Percentiles rank a stretch among this genome's conserved stretches.
phyloP scores from a whole-genome alignment of 2,888 invertebrate genomes.

The Zeuzera pyrina region DNA sequence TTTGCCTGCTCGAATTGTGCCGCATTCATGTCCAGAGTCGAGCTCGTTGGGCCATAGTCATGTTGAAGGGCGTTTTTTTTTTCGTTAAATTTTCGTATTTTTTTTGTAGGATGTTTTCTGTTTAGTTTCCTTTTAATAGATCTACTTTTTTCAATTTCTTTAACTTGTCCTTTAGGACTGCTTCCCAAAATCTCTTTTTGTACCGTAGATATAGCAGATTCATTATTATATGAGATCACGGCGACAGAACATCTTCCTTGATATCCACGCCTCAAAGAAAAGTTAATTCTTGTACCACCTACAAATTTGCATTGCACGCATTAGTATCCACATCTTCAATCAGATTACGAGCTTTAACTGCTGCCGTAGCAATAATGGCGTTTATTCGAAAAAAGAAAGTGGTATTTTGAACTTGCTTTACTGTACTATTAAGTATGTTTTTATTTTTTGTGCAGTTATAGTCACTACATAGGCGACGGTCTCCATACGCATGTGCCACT shows the following conservation, averaged over 20 bases:
- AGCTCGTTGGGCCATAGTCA: conserved; percentile 13
- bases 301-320: conserved; percentile 25
- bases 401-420: conserved; percentile 4
- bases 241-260: conserved; percentile 26
- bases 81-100: conserved; percentile 6
- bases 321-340: conserved; percentile 23
- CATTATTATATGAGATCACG: conserved; percentile 23
- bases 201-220: conserved; percentile 9
- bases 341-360: conserved; percentile 14
- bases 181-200: conserved; percentile 11
- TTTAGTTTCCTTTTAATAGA: conserved; percentile 12
- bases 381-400: conserved; percentile 10
- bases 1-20: conserved; percentile 9
- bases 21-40: conserved; percentile 14
- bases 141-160: conserved; percentile 11
- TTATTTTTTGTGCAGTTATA: conserved; percentile 14
- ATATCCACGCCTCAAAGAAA: conserved; percentile 22
- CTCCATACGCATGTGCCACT: conserved; percentile 22
- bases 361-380: conserved; percentile 6
- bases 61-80: conserved; percentile 9
- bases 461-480: conserved; percentile 16
- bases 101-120: conserved; percentile 10
- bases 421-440: neutral
- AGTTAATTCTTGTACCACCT: conserved; percentile 32
- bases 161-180: conserved; percentile 7